Conservation (phyloP, 2,888 invertebrate species). For the Chirona hameri region DNA sequence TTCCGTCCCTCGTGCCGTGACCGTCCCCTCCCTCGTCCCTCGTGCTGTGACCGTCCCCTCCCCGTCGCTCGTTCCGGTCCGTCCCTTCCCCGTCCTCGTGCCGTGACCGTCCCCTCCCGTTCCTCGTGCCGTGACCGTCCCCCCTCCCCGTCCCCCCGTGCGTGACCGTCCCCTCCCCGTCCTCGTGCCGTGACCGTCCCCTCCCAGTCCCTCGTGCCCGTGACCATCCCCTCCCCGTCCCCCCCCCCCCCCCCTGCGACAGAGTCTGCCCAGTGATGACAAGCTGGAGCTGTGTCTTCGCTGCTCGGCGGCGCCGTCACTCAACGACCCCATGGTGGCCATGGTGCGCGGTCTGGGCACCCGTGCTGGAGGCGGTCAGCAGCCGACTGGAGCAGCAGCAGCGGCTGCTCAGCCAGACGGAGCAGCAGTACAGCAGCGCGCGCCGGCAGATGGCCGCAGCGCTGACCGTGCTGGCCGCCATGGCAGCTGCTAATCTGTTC, state of each 20-base stretch:
- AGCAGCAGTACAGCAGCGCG: neutral
- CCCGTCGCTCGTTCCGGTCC: too few relatives aligned
- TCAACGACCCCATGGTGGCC: neutral
- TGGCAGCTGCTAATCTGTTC: neutral
- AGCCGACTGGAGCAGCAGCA: neutral
- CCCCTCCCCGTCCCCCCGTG: too few relatives aligned
- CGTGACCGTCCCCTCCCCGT: too few relatives aligned
- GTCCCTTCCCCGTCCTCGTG: too few relatives aligned
- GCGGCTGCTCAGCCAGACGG: neutral
- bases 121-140: too few relatives aligned
- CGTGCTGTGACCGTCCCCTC: too few relatives aligned
- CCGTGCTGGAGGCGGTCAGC: neutral
- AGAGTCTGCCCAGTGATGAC: neutral
- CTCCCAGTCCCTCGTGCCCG: neutral
- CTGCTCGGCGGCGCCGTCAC: neutral
- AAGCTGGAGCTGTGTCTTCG: neutral
- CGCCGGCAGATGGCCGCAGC: neutral
- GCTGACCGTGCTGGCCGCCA: neutral
- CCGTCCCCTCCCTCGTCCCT: too few relatives aligned
- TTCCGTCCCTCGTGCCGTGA: too few relatives aligned
- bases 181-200: too few relatives aligned
- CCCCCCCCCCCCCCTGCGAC: neutral
- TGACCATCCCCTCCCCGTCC: constrained; percentile 4
- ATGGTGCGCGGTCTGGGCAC: neutral
- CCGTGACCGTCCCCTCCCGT: too few relatives aligned